phyloP scores from a whole-genome alignment of 2,797 vertebrate genomes.

The Otolemur crassicaudatus region DNA sequence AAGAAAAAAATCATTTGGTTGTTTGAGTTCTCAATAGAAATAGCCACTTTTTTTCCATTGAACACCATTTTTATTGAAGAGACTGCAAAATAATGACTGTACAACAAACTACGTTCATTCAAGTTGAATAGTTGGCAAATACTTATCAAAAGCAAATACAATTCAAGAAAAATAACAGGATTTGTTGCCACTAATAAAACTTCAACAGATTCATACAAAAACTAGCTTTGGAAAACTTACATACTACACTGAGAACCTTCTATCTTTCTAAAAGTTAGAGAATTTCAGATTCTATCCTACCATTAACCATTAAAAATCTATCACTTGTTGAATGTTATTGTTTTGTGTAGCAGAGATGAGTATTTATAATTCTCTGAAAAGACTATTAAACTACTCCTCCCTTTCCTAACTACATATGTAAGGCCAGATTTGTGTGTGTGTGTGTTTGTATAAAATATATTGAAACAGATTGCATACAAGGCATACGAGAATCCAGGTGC shows the following conservation, averaged over 20 bases:
- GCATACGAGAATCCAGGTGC: neutral
- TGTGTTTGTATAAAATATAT: neutral
- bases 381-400: neutral
- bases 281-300: constrained; percentile 1
- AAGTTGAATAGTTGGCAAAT: constrained; percentile 24
- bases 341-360: neutral
- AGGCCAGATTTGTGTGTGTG: neutral
- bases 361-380: neutral
- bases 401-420: neutral
- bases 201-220: neutral
- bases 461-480: neutral
- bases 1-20: neutral
- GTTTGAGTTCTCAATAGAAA: neutral
- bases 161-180: neutral
- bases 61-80: neutral
- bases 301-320: constrained; percentile 4
- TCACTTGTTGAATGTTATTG: neutral
- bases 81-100: neutral
- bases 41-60: neutral
- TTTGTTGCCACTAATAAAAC: constrained; percentile 1
- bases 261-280: neutral
- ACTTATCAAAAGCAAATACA: neutral
- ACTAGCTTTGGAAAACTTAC: constrained; percentile 13
- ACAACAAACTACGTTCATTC: neutral
- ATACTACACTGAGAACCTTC: neutral